Conservation (phyloP, 2,888 invertebrate species). For the Lasiommata megera region DNA sequence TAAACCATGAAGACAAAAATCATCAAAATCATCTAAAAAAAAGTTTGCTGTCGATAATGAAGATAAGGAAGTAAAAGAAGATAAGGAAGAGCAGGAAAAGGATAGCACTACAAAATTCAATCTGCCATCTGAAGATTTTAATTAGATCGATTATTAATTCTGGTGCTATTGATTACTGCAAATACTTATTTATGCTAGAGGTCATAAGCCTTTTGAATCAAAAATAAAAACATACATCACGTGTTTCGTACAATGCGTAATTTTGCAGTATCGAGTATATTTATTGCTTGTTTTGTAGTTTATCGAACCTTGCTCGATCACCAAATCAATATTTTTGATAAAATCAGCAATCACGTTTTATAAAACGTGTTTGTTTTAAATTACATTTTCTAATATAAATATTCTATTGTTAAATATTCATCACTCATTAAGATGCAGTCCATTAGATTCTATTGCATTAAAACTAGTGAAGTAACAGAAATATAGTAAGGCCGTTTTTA, state of each 20-base stretch:
- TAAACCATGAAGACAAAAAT: too few relatives aligned
- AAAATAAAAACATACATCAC: slow-evolving; percentile 33
- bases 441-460: background rate
- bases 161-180: too few relatives aligned
- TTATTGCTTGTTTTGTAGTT: slow-evolving; percentile 36
- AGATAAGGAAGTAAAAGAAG: too few relatives aligned
- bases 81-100: too few relatives aligned
- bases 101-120: too few relatives aligned
- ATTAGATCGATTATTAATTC: too few relatives aligned
- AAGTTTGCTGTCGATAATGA: too few relatives aligned
- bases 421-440: background rate
- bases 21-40: too few relatives aligned
- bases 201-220: slow-evolving; percentile 39
- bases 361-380: slow-evolving; percentile 34
- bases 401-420: background rate
- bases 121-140: too few relatives aligned
- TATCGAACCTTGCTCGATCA: slow-evolving; percentile 38
- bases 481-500: too few relatives aligned
- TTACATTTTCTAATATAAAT: background rate
- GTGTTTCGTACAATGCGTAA: slow-evolving; percentile 26
- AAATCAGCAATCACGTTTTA: slow-evolving; percentile 33
- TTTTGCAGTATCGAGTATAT: slow-evolving; percentile 3
- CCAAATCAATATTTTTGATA: slow-evolving; percentile 14
- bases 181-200: slow-evolving; percentile 14
- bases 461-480: too few relatives aligned